Evolutionary conservation across 2,113 vertebrate genomes (phyloP), one percentile per base, ranked within the genome.

Genomic region (Atrichornis clamosus): DNA sequence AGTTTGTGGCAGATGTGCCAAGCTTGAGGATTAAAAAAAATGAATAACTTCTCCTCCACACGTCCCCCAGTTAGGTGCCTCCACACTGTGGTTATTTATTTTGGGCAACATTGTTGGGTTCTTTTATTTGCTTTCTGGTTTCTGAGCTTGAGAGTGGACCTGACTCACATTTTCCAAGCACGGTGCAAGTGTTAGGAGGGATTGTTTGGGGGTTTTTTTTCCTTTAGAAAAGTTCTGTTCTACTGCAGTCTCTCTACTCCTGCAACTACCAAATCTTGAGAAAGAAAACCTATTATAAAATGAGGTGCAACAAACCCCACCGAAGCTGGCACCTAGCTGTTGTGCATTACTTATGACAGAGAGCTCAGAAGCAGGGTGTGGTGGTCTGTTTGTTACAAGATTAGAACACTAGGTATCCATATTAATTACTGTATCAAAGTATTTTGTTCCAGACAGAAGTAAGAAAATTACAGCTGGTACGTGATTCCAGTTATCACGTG

Each of bases 141-240:
- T 94, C 63, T 70, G 72, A 92, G 64, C 72, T 86, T 80, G 59
- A 74, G 68, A 75, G 56, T 78, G 39, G 79, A 77, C 87, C 76
- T 95, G 79, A 96, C 72, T 96, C 92, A 94, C 47, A 77, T 87
- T 96, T 95, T 96, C 95, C 95, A 81, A 95, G 75, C 3, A 4
- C 87, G 60, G 1, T 91, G 70, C 49, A 52, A 95, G 81, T 74
- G 35, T 64, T 84, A 37, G 33, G 35, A 90, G 35, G 72, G 56
- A 77, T 70, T 70, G 64, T 47, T 32, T 47, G 33, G 78, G 19
- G 1, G 27, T 78, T 83, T 46, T 47, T 78, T 87, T 80, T 65
- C 9, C 18, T 79, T 73, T 52, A 55, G 53, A 62, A 80, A 77
- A 90, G 27, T 73, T 91, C 75, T 74, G 16, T 80, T 86, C 67